phyloP scores from a whole-genome alignment of 1,140 invertebrate species.

The Drosophila setifemur region DNA sequence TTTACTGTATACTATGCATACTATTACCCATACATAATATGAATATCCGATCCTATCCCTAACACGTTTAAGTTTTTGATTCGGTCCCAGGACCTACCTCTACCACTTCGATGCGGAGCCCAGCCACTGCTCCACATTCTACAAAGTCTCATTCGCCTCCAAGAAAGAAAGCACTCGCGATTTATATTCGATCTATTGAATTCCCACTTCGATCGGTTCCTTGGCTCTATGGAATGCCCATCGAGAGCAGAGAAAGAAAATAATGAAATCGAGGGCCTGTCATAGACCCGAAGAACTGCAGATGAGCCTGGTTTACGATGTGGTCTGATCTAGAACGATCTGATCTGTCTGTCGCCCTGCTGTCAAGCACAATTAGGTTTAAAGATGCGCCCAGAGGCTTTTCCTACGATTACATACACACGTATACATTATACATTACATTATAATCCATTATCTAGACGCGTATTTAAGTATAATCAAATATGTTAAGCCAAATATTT shows the following conservation, averaged over 20 bases:
- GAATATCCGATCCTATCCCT: constrained; percentile 38
- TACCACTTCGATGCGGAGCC: constrained; percentile 19
- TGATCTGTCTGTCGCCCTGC: constrained; percentile 47
- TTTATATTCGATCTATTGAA: constrained; percentile 8
- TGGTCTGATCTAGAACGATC: constrained; percentile 7
- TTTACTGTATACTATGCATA: constrained; percentile 75
- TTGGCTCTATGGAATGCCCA: constrained; percentile 61
- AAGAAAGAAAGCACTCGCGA: background rate
- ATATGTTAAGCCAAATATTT: constrained; percentile 78
- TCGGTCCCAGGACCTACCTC: constrained; percentile 37
- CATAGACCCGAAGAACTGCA: constrained; percentile 62
- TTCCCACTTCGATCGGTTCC: constrained; percentile 30
- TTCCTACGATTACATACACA: constrained; percentile 70
- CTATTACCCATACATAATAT: constrained; percentile 64
- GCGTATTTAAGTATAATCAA: constrained; percentile 74
- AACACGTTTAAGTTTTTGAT: constrained; percentile 64
- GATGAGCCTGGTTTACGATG: background rate
- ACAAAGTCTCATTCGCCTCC: constrained; percentile 35
- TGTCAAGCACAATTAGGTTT: constrained; percentile 78
- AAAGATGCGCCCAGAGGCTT: constrained; percentile 77
- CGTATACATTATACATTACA: constrained; percentile 73
- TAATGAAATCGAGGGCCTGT: constrained; percentile 13
- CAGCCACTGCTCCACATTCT: constrained; percentile 19
- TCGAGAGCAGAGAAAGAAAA: background rate
- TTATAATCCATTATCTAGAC: constrained; percentile 51